These are phyloP conservation scores for Prionailurus bengalensis DNA, from an alignment of 2,113 vertebrate species.

Conservation along the genomic window DNA sequence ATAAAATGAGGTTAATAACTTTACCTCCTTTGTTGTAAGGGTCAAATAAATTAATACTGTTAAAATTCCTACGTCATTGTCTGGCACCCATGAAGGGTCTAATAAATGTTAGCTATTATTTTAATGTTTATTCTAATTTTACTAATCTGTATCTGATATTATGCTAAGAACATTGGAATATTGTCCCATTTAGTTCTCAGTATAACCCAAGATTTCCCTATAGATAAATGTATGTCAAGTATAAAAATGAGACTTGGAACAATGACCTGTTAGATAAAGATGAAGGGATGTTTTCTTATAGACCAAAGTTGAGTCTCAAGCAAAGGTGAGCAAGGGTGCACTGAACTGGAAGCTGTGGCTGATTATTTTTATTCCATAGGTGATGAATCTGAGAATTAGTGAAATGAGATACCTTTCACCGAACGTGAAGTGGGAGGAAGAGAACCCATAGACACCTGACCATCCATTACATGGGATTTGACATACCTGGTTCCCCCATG, in stretches of 20 bases:
- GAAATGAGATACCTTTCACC: neutral
- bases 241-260: neutral
- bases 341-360: too few relatives aligned
- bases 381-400: neutral
- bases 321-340: neutral
- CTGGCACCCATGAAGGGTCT: neutral
- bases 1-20: neutral
- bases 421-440: fast-evolving
- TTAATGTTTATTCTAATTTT: neutral
- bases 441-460: too few relatives aligned
- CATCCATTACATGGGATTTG: neutral
- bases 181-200: neutral
- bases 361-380: neutral
- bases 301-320: neutral
- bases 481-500: fast-evolving
- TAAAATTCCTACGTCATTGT: neutral
- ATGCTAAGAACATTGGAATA: neutral
- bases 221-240: neutral
- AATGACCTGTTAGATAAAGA: neutral
- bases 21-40: neutral
- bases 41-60: neutral
- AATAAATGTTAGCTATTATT: neutral
- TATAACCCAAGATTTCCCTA: neutral
- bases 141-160: neutral
- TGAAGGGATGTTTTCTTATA: neutral